Conservation (phyloP, 2,113 vertebrate species). For the Sorex fumeus region DNA sequence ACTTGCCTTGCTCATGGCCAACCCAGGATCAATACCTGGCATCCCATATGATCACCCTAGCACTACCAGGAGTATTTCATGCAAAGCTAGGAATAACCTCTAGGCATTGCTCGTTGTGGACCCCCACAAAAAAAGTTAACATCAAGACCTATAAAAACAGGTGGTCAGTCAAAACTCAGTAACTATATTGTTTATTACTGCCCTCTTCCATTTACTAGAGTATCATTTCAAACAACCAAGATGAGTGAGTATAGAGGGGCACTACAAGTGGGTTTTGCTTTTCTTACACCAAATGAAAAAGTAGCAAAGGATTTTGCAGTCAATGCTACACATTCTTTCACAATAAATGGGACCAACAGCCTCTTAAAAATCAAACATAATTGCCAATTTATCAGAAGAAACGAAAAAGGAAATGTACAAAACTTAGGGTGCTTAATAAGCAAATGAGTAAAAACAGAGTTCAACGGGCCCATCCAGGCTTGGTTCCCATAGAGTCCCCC, state of each 20-base stretch:
- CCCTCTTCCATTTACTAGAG: background rate
- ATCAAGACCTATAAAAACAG: constrained; percentile 35
- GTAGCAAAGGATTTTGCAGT: constrained; percentile 61
- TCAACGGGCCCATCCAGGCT: too few relatives aligned
- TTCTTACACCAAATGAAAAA: constrained; percentile 49
- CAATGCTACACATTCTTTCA: constrained; percentile 64
- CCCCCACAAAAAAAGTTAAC: too few relatives aligned
- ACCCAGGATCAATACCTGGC: too few relatives aligned
- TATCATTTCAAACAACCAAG: constrained; percentile 46
- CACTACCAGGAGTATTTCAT: too few relatives aligned
- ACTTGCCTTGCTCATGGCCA: too few relatives aligned
- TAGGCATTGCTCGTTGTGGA: too few relatives aligned
- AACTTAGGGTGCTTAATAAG: constrained; percentile 5
- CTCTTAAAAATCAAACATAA: constrained; percentile 43
- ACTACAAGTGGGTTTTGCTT: background rate
- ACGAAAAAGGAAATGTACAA: constrained; percentile 56
- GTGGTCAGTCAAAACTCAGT: constrained; percentile 34
- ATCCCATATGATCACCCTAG: too few relatives aligned
- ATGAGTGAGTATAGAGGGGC: background rate
- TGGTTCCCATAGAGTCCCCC: too few relatives aligned
- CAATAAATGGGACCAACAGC: constrained; percentile 62
- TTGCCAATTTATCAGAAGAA: constrained; percentile 61
- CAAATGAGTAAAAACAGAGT: background rate
- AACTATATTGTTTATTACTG: constrained; percentile 34
- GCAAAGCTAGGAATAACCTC: too few relatives aligned